phyloP scores from a whole-genome alignment of 2,888 invertebrate species.

The Zelleria hepariella region DNA sequence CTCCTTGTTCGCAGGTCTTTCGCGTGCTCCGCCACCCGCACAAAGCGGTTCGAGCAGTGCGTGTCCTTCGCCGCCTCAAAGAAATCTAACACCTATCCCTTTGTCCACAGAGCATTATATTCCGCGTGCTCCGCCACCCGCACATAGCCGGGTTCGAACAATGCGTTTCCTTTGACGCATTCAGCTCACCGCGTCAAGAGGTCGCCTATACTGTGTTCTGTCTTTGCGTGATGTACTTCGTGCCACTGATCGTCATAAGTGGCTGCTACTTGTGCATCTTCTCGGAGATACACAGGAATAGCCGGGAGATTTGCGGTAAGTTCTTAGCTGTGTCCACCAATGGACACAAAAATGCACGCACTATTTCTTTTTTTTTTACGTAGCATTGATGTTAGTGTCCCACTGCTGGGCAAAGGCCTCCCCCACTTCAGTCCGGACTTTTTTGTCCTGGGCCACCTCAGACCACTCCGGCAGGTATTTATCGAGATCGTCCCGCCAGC shows the following conservation, averaged over 20 bases:
- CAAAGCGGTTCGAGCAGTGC: conserved; percentile 79
- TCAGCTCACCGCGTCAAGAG: conserved; percentile 74
- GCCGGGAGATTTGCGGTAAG: conserved; percentile 72
- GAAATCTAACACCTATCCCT: background rate
- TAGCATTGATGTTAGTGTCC: too few species aligned
- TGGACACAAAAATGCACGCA: too few species aligned
- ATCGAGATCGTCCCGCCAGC: too few species aligned
- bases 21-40: conserved; percentile 77
- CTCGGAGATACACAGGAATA: conserved; percentile 78
- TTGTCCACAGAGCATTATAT: conserved; percentile 77
- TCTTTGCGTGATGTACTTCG: conserved; percentile 81
- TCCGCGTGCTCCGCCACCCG: conserved; percentile 79
- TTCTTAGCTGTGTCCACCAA: background rate
- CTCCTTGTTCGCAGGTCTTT: too few species aligned
- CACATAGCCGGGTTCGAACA: conserved; percentile 76
- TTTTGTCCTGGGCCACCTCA: too few species aligned
- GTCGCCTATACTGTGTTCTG: conserved; percentile 80
- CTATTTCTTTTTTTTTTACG: too few species aligned
- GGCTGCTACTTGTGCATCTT: conserved; percentile 83
- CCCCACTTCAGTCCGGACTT: too few species aligned
- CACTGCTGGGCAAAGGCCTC: too few species aligned
- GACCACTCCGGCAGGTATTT: too few species aligned
- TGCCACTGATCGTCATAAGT: conserved; percentile 80
- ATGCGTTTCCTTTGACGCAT: conserved; percentile 84
- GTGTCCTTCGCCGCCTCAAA: conserved; percentile 84